Conservation (phyloP, 2,797 vertebrate genomes). For the Acanthurus lineatus region DNA sequence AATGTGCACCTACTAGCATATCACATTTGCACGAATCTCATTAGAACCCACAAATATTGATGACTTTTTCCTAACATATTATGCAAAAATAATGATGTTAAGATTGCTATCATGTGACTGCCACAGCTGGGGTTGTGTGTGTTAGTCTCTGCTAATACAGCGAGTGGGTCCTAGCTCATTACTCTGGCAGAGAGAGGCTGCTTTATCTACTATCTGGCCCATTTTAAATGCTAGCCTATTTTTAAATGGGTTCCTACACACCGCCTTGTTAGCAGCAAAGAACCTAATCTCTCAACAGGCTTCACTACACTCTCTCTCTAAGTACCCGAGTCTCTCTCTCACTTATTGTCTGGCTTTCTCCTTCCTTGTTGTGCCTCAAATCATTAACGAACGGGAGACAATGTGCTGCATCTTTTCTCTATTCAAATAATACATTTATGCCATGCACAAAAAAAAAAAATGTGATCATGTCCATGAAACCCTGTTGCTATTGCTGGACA, state of each 20-base stretch:
- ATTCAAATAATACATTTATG: slow-evolving; percentile 38
- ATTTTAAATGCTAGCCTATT: slow-evolving; percentile 82
- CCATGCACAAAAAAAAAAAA: slow-evolving; percentile 4
- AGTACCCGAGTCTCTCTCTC: slow-evolving; percentile 31
- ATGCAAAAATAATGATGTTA: slow-evolving; percentile 73
- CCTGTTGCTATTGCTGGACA: neutral
- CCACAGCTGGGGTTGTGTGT: slow-evolving; percentile 55
- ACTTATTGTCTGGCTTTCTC: slow-evolving; percentile 35
- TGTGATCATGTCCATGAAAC: neutral
- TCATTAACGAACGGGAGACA: slow-evolving; percentile 34
- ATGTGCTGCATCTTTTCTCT: slow-evolving; percentile 16
- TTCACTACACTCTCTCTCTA: slow-evolving; percentile 47
- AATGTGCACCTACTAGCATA: slow-evolving; percentile 32
- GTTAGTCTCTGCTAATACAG: slow-evolving; percentile 61
- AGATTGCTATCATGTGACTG: slow-evolving; percentile 72
- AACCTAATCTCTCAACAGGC: slow-evolving; percentile 60
- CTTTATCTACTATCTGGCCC: slow-evolving; percentile 83
- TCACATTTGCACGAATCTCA: slow-evolving; percentile 43
- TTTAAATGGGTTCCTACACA: slow-evolving; percentile 79
- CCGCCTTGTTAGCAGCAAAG: slow-evolving; percentile 66
- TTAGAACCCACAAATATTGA: slow-evolving; percentile 67
- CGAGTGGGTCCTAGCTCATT: slow-evolving; percentile 77
- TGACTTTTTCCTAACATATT: slow-evolving; percentile 54
- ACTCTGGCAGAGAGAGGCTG: slow-evolving; percentile 70
- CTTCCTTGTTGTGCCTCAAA: slow-evolving; percentile 39